Base-by-base conservation (phyloP, 2,797 vertebrate species). In the Microctenopoma stevenorrisi region DNA sequence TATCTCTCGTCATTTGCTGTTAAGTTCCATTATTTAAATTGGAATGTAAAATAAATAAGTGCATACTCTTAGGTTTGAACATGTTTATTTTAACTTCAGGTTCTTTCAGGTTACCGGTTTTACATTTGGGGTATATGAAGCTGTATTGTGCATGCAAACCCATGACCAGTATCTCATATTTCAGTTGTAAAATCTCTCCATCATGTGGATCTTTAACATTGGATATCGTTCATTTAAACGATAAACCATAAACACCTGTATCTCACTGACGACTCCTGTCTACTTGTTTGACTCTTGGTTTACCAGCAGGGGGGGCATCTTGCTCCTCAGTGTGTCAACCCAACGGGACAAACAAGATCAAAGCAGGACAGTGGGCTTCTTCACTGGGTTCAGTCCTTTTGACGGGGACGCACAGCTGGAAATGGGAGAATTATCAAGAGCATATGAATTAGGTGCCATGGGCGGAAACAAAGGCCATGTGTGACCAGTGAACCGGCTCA, bases 41-140 rank as follows among this genome's bases (percentile, higher is more conserved):
- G 43, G 74, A 79, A 84, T 86, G 85, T 92, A 79, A 88, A 93
- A 90, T 86, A 92, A 94, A 93, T 87, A 86, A 74, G 52, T 86
- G 61, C 78, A 86, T 77, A 76, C 72, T 81, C 52, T 71, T 64
- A 75, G 50, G 63, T 77, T 80, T 81, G 68, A 80, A 67, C 25
- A 71, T 74, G 55, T 79, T 83, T 68, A 68, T 88, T 87, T 68
- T 49, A 74, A 65, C 25, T 50, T 16, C 40, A 74, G 7, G 26
- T 78, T 74, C 5, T 61, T 16, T 44, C 72, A 40, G 81, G 11
- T 67, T 52, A 15, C 26, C 75, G 47, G 82, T 73, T 22, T 22
- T 22, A 22, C 55, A 3, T 69, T 35, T 33, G 55, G 63, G 30
- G 62, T 55, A 74, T 63, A 50, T 16, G 1, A 13, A 74, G 64